phyloP scores from a whole-genome alignment of 1,140 invertebrate genomes.

The Arion vulgaris region DNA sequence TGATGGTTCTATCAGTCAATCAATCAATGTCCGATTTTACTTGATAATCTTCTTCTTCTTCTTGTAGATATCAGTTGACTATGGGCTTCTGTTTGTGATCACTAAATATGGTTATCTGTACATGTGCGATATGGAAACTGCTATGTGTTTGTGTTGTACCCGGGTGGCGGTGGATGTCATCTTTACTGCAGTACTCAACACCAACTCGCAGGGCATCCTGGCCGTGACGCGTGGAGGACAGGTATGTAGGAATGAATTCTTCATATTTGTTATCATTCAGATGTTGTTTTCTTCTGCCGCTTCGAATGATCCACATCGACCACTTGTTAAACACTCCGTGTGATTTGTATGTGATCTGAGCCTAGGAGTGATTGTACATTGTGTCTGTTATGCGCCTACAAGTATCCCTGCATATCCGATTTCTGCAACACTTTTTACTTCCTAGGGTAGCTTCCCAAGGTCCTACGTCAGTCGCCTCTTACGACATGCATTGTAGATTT shows the following conservation, averaged over 20 bases:
- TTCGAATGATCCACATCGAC: too few species aligned
- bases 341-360: too few species aligned
- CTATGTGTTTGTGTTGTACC: conserved; percentile 66
- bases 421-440: too few species aligned
- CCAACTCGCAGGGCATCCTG: conserved; percentile 70
- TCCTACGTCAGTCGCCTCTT: too few species aligned
- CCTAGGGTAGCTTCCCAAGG: too few species aligned
- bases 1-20: too few species aligned
- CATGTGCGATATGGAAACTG: conserved; percentile 72
- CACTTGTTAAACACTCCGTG: too few species aligned
- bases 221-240: conserved; percentile 71
- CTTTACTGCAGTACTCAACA: conserved; percentile 70
- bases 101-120: conserved; percentile 73
- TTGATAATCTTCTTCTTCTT: neutral
- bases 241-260: conserved; percentile 49
- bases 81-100: conserved; percentile 70
- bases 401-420: too few species aligned
- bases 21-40: too few species aligned
- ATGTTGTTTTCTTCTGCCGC: neutral
- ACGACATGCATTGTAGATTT: too few species aligned
- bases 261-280: neutral
- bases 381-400: too few species aligned
- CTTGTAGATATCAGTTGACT: conserved; percentile 67
- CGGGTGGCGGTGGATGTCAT: conserved; percentile 68
- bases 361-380: too few species aligned